phyloP scores from a whole-genome alignment of 2,888 invertebrate genomes.

The Cordilura impudica region DNA sequence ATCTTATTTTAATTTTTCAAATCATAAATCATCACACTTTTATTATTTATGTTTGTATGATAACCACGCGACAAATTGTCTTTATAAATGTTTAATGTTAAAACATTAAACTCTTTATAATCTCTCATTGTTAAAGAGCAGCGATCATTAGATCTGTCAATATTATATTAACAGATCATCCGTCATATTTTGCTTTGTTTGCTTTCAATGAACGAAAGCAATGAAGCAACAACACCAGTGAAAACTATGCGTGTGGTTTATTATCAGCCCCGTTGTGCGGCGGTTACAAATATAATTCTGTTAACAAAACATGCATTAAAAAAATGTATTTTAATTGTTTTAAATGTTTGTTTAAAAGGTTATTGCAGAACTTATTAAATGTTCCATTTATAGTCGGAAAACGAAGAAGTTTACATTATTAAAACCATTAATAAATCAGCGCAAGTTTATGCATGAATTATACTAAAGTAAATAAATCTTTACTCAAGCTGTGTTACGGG shows the following conservation, averaged over 20 bases:
- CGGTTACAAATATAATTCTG: not conserved
- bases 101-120: conserved; percentile 43
- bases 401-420: conserved; percentile 67
- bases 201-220: not conserved
- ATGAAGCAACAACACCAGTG: not conserved
- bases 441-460: conserved; percentile 70
- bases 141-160: conserved; percentile 63
- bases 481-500: conserved; percentile 65
- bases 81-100: conserved; percentile 44
- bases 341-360: conserved; percentile 27
- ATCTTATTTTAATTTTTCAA: not conserved
- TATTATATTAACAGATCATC: conserved; percentile 54
- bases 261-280: not conserved
- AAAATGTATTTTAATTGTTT: conserved; percentile 21
- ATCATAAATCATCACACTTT: conserved; percentile 55
- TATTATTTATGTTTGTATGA: no score
- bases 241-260: not conserved
- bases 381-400: not conserved
- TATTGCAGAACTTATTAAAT: conserved; percentile 16
- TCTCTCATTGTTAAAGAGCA: conserved; percentile 49
- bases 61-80: conserved; percentile 61
- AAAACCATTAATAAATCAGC: conserved; percentile 74
- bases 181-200: conserved; percentile 48
- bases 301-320: not conserved
- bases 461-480: conserved; percentile 73